Percentiles rank a stretch among this genome's conserved stretches.
Evolutionary conservation across 2,797 vertebrate genomes (phyloP).

Genomic region (Trachurus trachurus): DNA sequence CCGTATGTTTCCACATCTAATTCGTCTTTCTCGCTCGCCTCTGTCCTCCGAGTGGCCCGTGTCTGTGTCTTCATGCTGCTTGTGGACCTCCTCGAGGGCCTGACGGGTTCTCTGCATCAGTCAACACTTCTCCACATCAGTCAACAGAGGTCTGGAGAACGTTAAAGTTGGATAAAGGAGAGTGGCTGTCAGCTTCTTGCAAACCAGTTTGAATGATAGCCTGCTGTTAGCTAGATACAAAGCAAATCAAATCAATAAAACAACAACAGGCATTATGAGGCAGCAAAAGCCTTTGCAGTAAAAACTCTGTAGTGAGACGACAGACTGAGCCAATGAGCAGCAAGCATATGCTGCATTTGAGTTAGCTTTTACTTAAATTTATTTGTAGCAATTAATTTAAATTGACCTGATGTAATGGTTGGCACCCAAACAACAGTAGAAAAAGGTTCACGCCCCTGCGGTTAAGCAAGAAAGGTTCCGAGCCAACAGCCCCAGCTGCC

Average conservation of each 20-base stretch:
- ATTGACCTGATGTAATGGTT: neutral
- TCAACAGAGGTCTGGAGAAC: conserved; percentile 47
- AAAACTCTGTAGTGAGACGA: conserved; percentile 3
- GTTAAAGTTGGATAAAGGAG: conserved; percentile 49
- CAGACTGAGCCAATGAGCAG: neutral
- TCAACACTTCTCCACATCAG: conserved; percentile 25
- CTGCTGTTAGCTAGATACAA: neutral
- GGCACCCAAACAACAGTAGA: neutral
- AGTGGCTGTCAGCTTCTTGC: conserved; percentile 47
- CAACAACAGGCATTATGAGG: neutral
- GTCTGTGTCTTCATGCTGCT: conserved; percentile 48
- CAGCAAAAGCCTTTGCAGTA: neutral
- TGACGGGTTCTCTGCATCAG: conserved; percentile 27
- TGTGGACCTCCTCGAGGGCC: conserved; percentile 41
- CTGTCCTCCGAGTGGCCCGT: conserved; percentile 46
- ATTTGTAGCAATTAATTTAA: neutral
- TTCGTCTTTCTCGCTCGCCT: conserved; percentile 44
- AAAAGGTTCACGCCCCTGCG: neutral
- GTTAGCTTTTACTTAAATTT: neutral
- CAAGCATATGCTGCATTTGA: neutral
- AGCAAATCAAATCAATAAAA: neutral
- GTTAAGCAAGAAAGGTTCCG: too few species aligned
- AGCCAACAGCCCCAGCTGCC: neutral
- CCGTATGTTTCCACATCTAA: conserved; percentile 40
- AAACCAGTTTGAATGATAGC: conserved; percentile 42